Base-by-base conservation (phyloP, 2,888 invertebrate genomes). In the Watsonalla binaria region DNA sequence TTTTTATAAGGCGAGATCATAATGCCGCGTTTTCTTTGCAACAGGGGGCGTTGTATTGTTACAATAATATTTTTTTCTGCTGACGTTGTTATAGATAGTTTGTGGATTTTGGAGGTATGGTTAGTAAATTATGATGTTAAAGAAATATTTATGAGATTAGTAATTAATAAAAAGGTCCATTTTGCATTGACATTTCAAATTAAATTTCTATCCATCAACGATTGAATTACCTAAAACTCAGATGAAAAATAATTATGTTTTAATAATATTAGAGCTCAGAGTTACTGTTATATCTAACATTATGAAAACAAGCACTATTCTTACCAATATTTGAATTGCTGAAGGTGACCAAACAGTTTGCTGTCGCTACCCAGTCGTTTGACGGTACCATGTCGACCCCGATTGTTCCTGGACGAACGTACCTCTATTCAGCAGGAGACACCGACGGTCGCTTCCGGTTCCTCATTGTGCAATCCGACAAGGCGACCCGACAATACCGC, bases 21-120 rank as follows among this genome's bases (percentile, higher is more conserved):
- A 72, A 70, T 62, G 65, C 53, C 76, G 68, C 66, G 68, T 64
- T 71, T 39, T 65, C 65, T 72, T 65, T 75, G 81, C 75, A 84
- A 88, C 79, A 76, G 84, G 86, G 89, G 90, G 90, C 90, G 90
- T 83, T 84, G 86, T 90, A 90, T 90, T 90, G 88, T 89, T 87
- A 65, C 75, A 82, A 42, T 79, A 85, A 84, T 82, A 77, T 81
- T 84, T 80, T 86, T 86, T 80, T 76, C 76, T 75, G 11, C 11
- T 11, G 11, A 65, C 68, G 42, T 11, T 48, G 39, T 15, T 11
- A 49, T 9, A 33, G 14, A 63, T 62, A 65, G 59, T 67, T 64
- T 66, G 42, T 52, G 63, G 57, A 61, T 59, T 73, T 72, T 72
- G 76, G 70, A 60, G 62, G 75, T 82, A 85, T 14, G 68, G 82